Base-by-base conservation (phyloP, 2,888 invertebrate species). In the Drosophila flavopinicola region DNA sequence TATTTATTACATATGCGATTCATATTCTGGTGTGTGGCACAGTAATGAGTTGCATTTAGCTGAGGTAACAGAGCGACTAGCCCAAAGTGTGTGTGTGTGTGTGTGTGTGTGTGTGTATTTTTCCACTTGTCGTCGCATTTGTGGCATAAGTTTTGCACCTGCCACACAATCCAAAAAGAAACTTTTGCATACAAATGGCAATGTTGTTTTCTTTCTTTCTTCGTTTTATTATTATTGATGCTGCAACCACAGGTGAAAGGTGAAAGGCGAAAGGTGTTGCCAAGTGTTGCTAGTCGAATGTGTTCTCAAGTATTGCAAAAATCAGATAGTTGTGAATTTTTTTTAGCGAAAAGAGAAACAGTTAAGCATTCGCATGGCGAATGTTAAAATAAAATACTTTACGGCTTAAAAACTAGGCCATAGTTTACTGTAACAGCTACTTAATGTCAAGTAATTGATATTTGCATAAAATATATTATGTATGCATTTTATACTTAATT, bases 11-110 rank as follows among this genome's bases (percentile, higher is more conserved):
- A 56, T 42, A 38, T 9, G 32, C 47, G n/a, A n/a, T n/a, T 25
- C 30, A 47, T 15, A 20, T 23, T n/a, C n/a, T n/a, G n/a, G 41
- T 61, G 44, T 72, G 66, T 75, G 66, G 58, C 76, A 59, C 65
- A 60, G 69, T 83, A 80, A 80, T 86, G 80, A 80, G 86, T 65
- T 61, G 73, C 84, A 80, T 86, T 80, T 80, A 80, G 79, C 75
- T 67, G 65, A 77, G 66, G 69, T 61, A 71, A 53, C 67, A 75
- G 74, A 64, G 35, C 63, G 71, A 30, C 57, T 58, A 61, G 57
- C 59, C 66, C 56, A 41, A 57, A 68, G 53, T 9, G 33, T 33
- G 25, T 17, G 2, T 33, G 24, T 20, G 35, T 44, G 67, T 47
- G 38, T 49, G 53, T 61, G 39, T 25, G 33, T 17, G 23, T 49